Conservation (phyloP, 2,113 vertebrate species). For the Dasypus novemcinctus region DNA sequence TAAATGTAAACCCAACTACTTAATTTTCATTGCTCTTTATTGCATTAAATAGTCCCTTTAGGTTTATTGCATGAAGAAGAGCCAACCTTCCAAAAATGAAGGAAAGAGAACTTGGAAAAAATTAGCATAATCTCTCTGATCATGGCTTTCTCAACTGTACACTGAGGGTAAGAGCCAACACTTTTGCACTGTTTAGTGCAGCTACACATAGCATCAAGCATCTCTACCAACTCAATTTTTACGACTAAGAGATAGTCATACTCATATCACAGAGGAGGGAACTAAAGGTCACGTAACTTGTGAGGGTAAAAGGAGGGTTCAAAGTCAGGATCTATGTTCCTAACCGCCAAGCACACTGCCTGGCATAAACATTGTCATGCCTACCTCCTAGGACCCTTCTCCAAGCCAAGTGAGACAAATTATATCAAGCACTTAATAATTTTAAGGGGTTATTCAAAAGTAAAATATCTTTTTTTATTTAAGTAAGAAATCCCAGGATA, state of each 20-base stretch:
- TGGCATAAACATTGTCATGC: not conserved
- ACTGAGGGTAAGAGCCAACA: fast-evolving
- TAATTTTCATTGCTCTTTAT: not conserved
- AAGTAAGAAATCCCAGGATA: not conserved
- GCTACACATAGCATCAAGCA: fast-evolving
- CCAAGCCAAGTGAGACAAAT: not conserved
- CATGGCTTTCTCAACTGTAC: not conserved
- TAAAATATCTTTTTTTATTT: not conserved
- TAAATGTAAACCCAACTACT: not conserved
- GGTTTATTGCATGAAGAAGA: not conserved
- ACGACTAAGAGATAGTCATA: fast-evolving
- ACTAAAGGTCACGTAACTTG: fast-evolving
- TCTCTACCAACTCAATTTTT: not conserved
- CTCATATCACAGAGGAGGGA: not conserved
- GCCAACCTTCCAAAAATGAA: not conserved
- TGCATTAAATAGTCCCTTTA: not conserved
- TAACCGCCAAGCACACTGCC: not conserved
- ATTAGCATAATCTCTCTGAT: not conserved
- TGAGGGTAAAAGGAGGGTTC: not conserved
- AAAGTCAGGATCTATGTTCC: not conserved
- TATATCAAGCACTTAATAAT: not conserved
- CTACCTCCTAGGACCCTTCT: not conserved
- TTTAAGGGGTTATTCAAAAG: not conserved
- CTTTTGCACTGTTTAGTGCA: fast-evolving
- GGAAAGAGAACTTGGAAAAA: not conserved